Conservation (phyloP, 1,140 invertebrate species). For the Apis dorsata region DNA sequence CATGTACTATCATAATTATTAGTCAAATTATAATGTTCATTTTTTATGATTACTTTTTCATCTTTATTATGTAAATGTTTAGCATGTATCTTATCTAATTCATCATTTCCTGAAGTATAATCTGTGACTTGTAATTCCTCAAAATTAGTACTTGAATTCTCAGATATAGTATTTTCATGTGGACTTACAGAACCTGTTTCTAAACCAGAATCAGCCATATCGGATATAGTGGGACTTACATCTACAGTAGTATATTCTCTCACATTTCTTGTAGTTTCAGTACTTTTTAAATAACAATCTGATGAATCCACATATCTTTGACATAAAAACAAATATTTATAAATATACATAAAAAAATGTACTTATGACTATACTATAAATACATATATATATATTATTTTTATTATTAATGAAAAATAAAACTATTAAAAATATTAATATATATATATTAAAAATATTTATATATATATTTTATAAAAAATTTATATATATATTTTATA, state of each 20-base stretch:
- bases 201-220: constrained; percentile 82
- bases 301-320: constrained; percentile 56
- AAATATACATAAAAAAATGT: constrained; percentile 24
- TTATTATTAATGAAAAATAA: neutral
- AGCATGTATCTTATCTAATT: constrained; percentile 69
- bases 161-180: constrained; percentile 77
- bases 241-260: constrained; percentile 41
- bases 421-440: neutral
- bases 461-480: neutral
- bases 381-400: neutral
- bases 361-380: neutral
- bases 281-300: neutral
- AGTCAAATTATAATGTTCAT: constrained; percentile 35
- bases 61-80: constrained; percentile 35
- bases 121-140: constrained; percentile 82
- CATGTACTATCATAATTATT: constrained; percentile 16
- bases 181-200: constrained; percentile 81
- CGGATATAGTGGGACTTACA: constrained; percentile 65
- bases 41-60: constrained; percentile 24
- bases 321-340: constrained; percentile 21
- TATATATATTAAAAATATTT: neutral
- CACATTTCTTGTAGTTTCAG: constrained; percentile 15
- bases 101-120: constrained; percentile 86
- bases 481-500: no score
- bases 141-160: constrained; percentile 76